A percentile compares a stretch with the other conserved stretches of the same genome.
phyloP scores from a whole-genome alignment of 1,140 invertebrate species.

The Zaprionus kolodkinae region DNA sequence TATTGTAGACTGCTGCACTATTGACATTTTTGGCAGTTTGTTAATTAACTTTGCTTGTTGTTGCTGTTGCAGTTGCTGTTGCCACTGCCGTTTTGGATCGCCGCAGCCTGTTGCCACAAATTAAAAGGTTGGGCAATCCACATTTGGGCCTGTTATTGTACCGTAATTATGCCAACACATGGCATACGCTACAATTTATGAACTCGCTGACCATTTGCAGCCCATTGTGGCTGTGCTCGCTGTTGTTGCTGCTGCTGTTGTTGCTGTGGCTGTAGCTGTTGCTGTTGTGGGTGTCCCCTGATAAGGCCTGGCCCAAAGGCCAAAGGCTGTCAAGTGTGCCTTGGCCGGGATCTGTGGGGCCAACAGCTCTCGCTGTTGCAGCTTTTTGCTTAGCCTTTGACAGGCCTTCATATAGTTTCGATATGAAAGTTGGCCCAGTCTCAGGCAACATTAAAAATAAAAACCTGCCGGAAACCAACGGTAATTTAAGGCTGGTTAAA shows the following conservation, averaged over 20 bases:
- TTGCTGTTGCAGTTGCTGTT: conserved; percentile 26
- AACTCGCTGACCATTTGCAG: conserved; percentile 69
- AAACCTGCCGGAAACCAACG: conserved; percentile 30
- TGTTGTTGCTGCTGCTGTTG: conserved; percentile 33
- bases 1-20: conserved; percentile 37
- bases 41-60: conserved; percentile 77
- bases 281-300: conserved; percentile 63
- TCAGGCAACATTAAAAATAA: not conserved
- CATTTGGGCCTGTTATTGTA: conserved; percentile 72
- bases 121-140: conserved; percentile 79
- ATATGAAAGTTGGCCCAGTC: conserved; percentile 57
- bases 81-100: conserved; percentile 34
- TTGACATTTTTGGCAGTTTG: conserved; percentile 83
- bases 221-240: not conserved
- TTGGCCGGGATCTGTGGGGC: conserved; percentile 20
- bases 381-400: conserved; percentile 36
- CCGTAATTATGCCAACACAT: conserved; percentile 80
- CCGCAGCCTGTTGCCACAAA: conserved; percentile 58
- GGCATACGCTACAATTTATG: conserved; percentile 70
- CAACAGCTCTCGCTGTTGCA: conserved; percentile 13
- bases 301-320: conserved; percentile 77
- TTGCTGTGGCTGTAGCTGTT: conserved; percentile 27
- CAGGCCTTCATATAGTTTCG: conserved; percentile 37
- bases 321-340: conserved; percentile 78
- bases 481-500: not conserved